Percentiles rank a stretch among this genome's conserved stretches.
phyloP scores from a whole-genome alignment of 2,113 vertebrate species.

The Pedionomus torquatus region DNA sequence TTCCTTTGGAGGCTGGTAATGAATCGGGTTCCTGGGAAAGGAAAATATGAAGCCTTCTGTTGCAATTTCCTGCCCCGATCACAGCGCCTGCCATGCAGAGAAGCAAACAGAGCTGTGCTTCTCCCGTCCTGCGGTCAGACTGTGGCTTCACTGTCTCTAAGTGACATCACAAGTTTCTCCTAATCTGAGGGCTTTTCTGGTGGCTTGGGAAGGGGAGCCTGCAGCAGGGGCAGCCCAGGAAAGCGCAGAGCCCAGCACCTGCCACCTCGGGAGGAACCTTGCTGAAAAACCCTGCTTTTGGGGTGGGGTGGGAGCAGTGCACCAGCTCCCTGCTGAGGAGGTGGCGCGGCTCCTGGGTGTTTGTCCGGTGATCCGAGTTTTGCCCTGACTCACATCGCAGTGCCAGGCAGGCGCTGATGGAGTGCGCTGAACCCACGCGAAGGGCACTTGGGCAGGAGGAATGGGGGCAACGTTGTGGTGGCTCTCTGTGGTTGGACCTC shows the following conservation, averaged over 20 bases:
- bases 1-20: neutral
- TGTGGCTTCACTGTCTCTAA: rapidly evolving
- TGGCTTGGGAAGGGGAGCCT: rapidly evolving
- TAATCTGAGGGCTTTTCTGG: neutral
- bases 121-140: rapidly evolving
- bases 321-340: rapidly evolving
- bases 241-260: rapidly evolving
- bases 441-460: neutral
- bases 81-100: rapidly evolving
- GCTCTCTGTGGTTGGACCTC: neutral
- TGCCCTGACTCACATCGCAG: neutral
- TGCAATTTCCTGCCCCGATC: slow-evolving; percentile 49
- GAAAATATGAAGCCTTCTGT: neutral
- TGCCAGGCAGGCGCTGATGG: rapidly evolving
- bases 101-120: neutral
- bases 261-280: neutral
- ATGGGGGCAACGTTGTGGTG: neutral
- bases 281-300: neutral
- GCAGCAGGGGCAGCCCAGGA: neutral
- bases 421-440: rapidly evolving
- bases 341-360: neutral
- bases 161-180: rapidly evolving
- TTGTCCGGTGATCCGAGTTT: neutral
- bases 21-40: neutral
- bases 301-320: neutral